phyloP scores from a whole-genome alignment of 2,888 invertebrate genomes.

The Ormyrus nitidulus region DNA sequence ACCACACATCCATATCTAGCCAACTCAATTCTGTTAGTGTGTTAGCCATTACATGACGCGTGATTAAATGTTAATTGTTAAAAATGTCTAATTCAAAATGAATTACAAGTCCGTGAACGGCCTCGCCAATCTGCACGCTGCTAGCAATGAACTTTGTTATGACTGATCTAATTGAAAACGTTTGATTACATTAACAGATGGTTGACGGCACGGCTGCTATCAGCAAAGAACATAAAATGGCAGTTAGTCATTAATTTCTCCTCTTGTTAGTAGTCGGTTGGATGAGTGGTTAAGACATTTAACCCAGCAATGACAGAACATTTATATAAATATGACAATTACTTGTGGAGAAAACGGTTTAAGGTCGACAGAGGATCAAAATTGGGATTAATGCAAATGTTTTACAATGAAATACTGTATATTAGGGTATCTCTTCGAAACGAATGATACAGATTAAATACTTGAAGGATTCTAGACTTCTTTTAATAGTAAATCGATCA shows the following conservation, averaged over 20 bases:
- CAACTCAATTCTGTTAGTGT: conserved; percentile 74
- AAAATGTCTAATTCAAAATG: not conserved
- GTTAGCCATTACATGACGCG: conserved; percentile 45
- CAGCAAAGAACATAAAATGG: conserved; percentile 11
- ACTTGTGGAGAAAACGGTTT: not conserved
- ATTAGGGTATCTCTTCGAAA: not conserved
- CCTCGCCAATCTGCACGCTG: conserved; percentile 10
- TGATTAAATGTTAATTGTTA: conserved; percentile 44
- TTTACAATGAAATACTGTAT: conserved; percentile 11
- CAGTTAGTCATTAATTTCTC: conserved; percentile 13
- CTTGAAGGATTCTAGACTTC: conserved; percentile 26
- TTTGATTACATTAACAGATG: conserved; percentile 28
- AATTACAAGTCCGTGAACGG: conserved; percentile 21
- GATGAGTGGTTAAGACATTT: conserved; percentile 74
- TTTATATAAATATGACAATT: conserved; percentile 2
- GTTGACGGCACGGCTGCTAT: not conserved
- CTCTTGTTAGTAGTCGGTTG: conserved; percentile 70
- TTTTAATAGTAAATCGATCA: conserved; percentile 20
- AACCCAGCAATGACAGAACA: not conserved
- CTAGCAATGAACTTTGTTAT: conserved; percentile 20
- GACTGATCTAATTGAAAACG: not conserved
- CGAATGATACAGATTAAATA: conserved; percentile 12
- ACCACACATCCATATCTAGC: conserved; percentile 98
- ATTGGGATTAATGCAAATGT: conserved; percentile 15
- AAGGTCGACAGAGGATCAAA: conserved; percentile 8